Percentiles rank a stretch among this genome's conserved stretches.
These are phyloP conservation scores for Pteronura brasiliensis DNA, from an alignment of 2,113 vertebrate genomes.

Conservation along the genomic window DNA sequence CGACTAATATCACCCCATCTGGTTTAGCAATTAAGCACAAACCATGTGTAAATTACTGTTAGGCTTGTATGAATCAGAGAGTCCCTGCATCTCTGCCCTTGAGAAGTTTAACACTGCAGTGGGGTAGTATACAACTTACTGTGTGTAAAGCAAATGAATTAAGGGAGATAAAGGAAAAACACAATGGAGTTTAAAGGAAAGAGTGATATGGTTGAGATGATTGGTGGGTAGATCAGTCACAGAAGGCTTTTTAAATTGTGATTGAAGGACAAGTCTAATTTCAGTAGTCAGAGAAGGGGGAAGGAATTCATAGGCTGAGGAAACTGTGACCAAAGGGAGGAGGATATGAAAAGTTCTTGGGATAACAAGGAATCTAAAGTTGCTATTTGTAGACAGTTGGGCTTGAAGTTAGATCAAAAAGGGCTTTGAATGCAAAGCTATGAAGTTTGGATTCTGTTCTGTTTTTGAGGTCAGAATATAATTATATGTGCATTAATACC, in stretches of 20 bases:
- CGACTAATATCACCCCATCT: neutral
- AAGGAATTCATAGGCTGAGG: neutral
- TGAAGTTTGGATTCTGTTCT: constrained; percentile 17
- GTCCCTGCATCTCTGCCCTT: neutral
- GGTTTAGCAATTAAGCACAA: neutral
- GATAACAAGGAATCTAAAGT: neutral
- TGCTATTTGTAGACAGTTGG: neutral
- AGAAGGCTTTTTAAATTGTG: constrained; percentile 7
- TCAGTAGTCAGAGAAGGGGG: neutral
- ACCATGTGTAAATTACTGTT: neutral
- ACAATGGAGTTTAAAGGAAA: neutral
- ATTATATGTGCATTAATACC: neutral
- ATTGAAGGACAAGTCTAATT: neutral
- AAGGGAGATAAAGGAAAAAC: neutral
- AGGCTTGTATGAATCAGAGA: neutral
- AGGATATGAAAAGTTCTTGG: neutral
- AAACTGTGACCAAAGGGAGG: neutral
- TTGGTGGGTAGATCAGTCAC: neutral
- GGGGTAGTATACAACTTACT: neutral
- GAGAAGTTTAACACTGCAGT: neutral
- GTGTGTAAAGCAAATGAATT: neutral
- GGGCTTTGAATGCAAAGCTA: neutral
- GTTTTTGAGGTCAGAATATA: neutral
- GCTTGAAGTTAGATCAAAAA: neutral
- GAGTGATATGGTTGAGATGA: neutral